Evolutionary conservation across 2,888 invertebrate species (phyloP).

Genomic region (Zele albiditarsus): DNA sequence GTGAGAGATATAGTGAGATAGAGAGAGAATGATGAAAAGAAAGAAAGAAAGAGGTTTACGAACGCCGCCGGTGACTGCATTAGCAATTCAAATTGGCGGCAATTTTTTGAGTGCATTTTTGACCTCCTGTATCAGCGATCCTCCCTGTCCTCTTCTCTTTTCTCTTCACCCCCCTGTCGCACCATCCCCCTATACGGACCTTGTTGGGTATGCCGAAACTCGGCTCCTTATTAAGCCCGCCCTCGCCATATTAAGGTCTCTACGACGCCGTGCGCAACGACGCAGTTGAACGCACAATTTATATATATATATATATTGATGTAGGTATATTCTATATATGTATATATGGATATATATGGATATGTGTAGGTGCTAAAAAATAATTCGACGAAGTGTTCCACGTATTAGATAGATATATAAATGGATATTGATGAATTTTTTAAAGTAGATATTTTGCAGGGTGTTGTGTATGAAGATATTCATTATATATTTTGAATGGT

Average conservation of each 20-base stretch:
- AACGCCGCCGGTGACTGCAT: constrained; percentile 63
- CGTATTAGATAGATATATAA: background rate
- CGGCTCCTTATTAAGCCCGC: constrained; percentile 71
- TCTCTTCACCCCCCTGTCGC: constrained; percentile 55
- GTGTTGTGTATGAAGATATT: no score
- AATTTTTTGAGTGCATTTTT: constrained; percentile 73
- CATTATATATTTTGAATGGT: no score
- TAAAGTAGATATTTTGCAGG: no score
- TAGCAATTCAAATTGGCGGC: constrained; percentile 74
- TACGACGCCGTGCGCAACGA: constrained; percentile 53
- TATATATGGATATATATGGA: background rate
- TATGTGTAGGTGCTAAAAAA: background rate
- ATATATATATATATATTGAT: constrained; percentile 35
- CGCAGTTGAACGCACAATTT: constrained; percentile 47
- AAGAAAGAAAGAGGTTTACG: constrained; percentile 45
- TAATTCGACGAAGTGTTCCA: background rate
- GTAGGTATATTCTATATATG: background rate
- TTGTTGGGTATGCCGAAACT: constrained; percentile 64
- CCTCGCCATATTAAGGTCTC: constrained; percentile 70
- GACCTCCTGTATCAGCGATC: constrained; percentile 71
- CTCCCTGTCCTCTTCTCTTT: constrained; percentile 40
- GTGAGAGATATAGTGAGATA: constrained; percentile 32
- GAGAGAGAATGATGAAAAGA: constrained; percentile 38
- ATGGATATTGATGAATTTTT: no score
- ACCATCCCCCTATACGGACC: constrained; percentile 18